Evolutionary conservation across 2,797 vertebrate species (phyloP), one percentile per base, ranked within the genome.

Genomic region (Austrolebias charrua): DNA sequence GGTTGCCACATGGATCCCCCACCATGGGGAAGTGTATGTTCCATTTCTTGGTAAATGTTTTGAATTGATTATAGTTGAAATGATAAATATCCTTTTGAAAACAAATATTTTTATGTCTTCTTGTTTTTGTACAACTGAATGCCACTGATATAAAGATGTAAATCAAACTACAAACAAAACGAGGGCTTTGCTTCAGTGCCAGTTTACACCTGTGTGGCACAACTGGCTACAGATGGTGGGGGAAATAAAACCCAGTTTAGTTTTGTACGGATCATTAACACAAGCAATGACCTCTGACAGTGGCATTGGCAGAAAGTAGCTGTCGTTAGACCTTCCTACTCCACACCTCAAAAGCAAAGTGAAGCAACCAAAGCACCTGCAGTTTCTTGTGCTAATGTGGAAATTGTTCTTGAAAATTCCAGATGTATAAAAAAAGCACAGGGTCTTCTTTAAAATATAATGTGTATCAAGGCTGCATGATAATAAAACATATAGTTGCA

Each of bases 201-300:
- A 42, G 47, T 38, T 60, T 71, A 51, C 60, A 69, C 79, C 66
- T 55, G 66, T 61, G 72, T 74, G 57, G 28, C 66, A 63, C 73
- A 64, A 72, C 63, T 81, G 61, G 58, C 63, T 78, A 70, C 83
- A 89, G 76, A 88, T 85, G 76, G 77, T 57, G 76, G 79, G 79
- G 61, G 68, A 74, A 76, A 78, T 73, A 80, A 77, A 83, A 79
- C 63, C 57, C 81, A 77, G 76, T 83, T 84, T 73, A 76, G 77
- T 84, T 82, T 71, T 33, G 68, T 62, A 82, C 60, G 78, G 79
- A 50, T 86, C 82, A 86, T 89, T 87, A 89, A 86, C 81, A 77
- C 63, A 53, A 81, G 74, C 84, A 79, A 70, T 69, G 84, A 86
- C 80, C 84, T 73, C 57, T 57, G 69, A 63, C 76, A 71, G 38